Evolutionary conservation across 1,140 invertebrate species (phyloP), one percentile per base, ranked within the genome.

Genomic region (Himalopsyche phryganea): DNA sequence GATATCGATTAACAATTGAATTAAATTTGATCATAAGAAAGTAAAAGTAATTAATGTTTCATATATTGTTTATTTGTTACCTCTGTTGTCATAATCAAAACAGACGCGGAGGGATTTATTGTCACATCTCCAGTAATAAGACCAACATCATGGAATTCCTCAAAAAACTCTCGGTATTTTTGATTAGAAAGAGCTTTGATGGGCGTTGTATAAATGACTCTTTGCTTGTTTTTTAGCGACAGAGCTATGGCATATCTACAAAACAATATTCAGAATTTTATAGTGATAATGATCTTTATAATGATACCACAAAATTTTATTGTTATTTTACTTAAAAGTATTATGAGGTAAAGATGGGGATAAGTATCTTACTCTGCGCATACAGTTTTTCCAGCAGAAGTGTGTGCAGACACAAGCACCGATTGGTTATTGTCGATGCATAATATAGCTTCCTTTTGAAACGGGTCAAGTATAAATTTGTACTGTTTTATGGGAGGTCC

Each of bases 111-210:
- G 14, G 96, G 95, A 81, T 99, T 99, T 33, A 99, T 98, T 3
- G 97, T 99, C 3, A 99, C 96, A 82, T 99, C 98, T 38, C 98
- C 98, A 50, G 98, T 99, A 61, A 99, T 88, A 6, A 99, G 78
- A 48, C 98, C 97, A 19, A 99, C 97, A 80, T 99, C 98, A 73
- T 88, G 85, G 69, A 99, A 99, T 72, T 98, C 95, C 73, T 98
- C 96, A 66, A 86, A 88, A 72, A 99, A 94, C 75, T 99, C 98
- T 66, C 97, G 81, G 74, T 97, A 99, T 69, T 99, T 99, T 76
- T 99, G 98, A 82, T 99, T 99, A 67, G 96, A 98, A 14, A 99
- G 73, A 4, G 98, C 98, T 80, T 99, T 99, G 55, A 99, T 99
- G 1, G 98, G 98, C 38, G 98, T 98, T 14, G 98, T 99, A 70